Evolutionary conservation across 2,113 vertebrate species (phyloP), one percentile per base, ranked within the genome.

Genomic region (Sakesphorus luctuosus): DNA sequence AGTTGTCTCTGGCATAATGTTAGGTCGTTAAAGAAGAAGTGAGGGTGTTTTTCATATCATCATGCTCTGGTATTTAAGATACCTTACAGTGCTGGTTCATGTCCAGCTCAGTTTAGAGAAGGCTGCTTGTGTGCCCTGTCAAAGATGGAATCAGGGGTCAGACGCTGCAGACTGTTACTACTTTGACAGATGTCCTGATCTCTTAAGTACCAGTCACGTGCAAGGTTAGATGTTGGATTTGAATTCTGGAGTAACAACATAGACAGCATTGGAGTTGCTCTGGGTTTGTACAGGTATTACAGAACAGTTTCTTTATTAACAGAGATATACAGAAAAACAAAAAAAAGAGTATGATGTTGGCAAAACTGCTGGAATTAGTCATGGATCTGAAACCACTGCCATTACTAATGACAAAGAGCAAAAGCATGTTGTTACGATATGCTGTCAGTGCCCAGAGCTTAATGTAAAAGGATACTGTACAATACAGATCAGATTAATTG

Each of bases 81-180:
- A 87, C 68, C 58, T 96, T 47, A 68, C 61, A 83, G 68, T 53
- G 10, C n/a, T n/a, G n/a, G n/a, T 91, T 90, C 40, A 6, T 15
- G 73, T 56, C 74, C 76, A 67, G 36, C 87, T 58, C 7, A 5
- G 13, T 66, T 92, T 92, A 90, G 44, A 73, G 72, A 73, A 69
- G 65, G 26, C 38, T 93, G 36, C 78, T 94, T 78, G 68, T 43
- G 44, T 76, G 61, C 46, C 12, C 73, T 96, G 62, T 96, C 77
- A 75, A 47, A 87, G 93, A 49, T 53, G 61, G 15, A 63, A 74
- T 93, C 66, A 55, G 91, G 91, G 88, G 78, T 93, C 91, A 94
- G 49, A 47, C 9, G 46, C 82, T 65, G 68, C 79, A 65, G 23
- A 68, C 63, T 90, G 25, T 79, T 75, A 78, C 90, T 93, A 62